phyloP scores from a whole-genome alignment of 2,797 vertebrate species.

The Mormyrops boulengeri region DNA sequence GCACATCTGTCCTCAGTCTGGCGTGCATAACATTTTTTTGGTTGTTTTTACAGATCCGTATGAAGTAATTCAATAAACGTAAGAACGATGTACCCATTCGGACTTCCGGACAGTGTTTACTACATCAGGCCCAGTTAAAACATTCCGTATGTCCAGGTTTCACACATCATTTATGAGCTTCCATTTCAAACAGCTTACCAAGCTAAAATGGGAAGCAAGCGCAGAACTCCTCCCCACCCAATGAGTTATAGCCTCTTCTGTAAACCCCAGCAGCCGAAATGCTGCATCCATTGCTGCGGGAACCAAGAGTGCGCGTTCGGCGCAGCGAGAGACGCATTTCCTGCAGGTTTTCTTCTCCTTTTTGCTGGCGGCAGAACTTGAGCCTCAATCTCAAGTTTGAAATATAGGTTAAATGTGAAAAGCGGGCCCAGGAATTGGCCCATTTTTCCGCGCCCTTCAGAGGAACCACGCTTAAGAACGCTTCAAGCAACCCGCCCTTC shows the following conservation, averaged over 20 bases:
- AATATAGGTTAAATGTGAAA: conserved; percentile 8
- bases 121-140: neutral
- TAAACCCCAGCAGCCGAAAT: neutral
- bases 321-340: neutral
- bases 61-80: neutral
- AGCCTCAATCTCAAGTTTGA: neutral
- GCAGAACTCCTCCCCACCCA: neutral
- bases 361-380: neutral
- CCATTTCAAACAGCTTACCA: neutral
- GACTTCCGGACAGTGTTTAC: neutral
- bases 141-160: neutral
- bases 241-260: neutral
- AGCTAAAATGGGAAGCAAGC: neutral
- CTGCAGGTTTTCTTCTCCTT: conserved; percentile 1
- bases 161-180: neutral
- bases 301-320: neutral
- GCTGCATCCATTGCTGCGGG: neutral
- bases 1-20: neutral
- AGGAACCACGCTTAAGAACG: neutral
- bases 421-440: neutral
- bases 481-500: neutral
- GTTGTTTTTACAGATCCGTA: neutral
- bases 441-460: neutral
- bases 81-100: neutral
- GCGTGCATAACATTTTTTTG: neutral